phyloP scores from a whole-genome alignment of 1,140 invertebrate species.

The Halictus rubicundus region DNA sequence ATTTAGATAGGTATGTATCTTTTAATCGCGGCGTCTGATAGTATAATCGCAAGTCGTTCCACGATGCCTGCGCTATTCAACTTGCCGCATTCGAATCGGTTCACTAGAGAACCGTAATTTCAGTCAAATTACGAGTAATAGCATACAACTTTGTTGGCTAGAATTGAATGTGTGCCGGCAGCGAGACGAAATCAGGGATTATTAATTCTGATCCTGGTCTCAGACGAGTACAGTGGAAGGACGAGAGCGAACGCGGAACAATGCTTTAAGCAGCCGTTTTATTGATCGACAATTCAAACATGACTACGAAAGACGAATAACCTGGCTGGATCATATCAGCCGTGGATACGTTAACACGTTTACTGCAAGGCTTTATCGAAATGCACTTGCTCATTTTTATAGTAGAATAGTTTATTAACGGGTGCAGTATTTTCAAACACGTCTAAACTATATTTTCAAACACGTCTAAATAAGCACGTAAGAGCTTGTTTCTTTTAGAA shows the following conservation, averaged over 20 bases:
- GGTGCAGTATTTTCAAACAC: no score
- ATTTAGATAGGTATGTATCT: no score
- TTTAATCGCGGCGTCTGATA: no score
- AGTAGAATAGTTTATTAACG: no score
- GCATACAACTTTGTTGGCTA: not conserved
- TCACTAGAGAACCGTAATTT: not conserved
- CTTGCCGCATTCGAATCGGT: not conserved
- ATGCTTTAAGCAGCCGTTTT: slow-evolving; percentile 7
- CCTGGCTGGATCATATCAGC: not conserved
- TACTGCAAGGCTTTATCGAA: no score
- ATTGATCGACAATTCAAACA: slow-evolving; percentile 21
- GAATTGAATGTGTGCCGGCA: slow-evolving; percentile 9
- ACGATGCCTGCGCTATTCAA: no score
- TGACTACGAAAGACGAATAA: slow-evolving; percentile 8
- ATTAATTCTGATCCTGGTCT: slow-evolving; percentile 29
- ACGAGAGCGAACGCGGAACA: slow-evolving; percentile 18
- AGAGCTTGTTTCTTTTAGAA: no score
- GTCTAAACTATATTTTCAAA: no score
- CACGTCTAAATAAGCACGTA: no score
- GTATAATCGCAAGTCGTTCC: no score
- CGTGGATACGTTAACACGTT: not conserved
- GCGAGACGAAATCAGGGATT: slow-evolving; percentile 17
- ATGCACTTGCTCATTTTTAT: no score
- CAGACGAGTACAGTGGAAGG: slow-evolving; percentile 2
- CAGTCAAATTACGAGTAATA: not conserved